Base-by-base conservation (phyloP, 1,140 invertebrate species). In the Ceratina australensis region DNA sequence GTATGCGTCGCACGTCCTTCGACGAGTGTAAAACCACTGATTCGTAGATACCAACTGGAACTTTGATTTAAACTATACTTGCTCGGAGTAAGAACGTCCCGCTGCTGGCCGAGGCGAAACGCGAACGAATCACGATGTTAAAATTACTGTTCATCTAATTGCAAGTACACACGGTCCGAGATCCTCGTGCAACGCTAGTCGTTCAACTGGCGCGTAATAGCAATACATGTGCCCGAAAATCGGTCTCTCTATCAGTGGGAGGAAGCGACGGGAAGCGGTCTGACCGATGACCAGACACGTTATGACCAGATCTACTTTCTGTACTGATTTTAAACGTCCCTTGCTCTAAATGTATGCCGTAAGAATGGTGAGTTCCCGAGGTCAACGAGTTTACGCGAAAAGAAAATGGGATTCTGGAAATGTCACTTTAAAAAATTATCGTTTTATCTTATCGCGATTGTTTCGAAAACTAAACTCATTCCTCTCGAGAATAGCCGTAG, bases 141-240 rank as follows among this genome's bases (percentile, higher is more conserved):
- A 67, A 28, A 54, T 22, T 26, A 18, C n/a, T 2, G 20, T 42
- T 42, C 33, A 42, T 42, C 33, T 42, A 42, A 42, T 60, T 28
- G 2, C 22, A 22, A 4, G 15, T 28, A 26, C 12, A 28, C 22
- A 60, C 10, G 13, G 5, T 8, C 33, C 5, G 10, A 10, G 2
- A 42, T 42, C 33, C 10, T 3, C 22, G 18, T 57, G 16, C 22
- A 74, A 65, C 20, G 7, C 8, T 13, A 83, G 68, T 86, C 72
- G 79, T 73, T 59, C 50, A 71, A 86, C 85, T 82, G 81, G 81
- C 73, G 65, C 68, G 67, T 68, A 72, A 73, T 78, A 66, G 33
- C 5, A 10, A 42, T 10, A 42, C 33, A 42, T 42, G 26, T 57
- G 77, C 49, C 57, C 64, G 72, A 84, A 83, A 85, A 85, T 73